phyloP scores from a whole-genome alignment of 2,113 vertebrate genomes.

The Antennarius striatus region DNA sequence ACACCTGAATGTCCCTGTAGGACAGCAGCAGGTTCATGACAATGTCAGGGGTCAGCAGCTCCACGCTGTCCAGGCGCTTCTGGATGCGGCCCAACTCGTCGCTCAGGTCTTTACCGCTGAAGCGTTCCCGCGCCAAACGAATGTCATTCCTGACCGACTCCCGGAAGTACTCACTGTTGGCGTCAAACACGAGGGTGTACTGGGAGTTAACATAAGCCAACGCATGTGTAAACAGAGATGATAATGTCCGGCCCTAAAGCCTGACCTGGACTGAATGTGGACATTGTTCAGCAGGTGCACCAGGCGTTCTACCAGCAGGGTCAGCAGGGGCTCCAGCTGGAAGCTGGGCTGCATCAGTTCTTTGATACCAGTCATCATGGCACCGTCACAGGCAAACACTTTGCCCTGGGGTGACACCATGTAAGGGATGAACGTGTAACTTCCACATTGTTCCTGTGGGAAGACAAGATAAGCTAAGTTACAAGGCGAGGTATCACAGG shows the following conservation, averaged over 20 bases:
- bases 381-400: slow-evolving; percentile 83
- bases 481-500: no score
- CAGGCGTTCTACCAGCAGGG: slow-evolving; percentile 81
- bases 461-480: not conserved
- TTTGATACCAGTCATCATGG: slow-evolving; percentile 77
- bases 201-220: not conserved
- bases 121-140: slow-evolving; percentile 84
- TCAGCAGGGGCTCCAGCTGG: slow-evolving; percentile 81
- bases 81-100: slow-evolving; percentile 85
- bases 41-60: slow-evolving; percentile 89
- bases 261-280: slow-evolving; percentile 84
- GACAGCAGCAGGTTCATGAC: slow-evolving; percentile 89
- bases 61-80: slow-evolving; percentile 88
- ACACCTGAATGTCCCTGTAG: slow-evolving; percentile 88
- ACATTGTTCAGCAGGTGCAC: slow-evolving; percentile 82
- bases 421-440: slow-evolving; percentile 90
- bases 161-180: slow-evolving; percentile 85
- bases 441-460: slow-evolving; percentile 83
- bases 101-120: slow-evolving; percentile 83
- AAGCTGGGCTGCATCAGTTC: slow-evolving; percentile 83
- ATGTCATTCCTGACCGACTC: slow-evolving; percentile 88
- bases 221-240: slow-evolving; percentile 8
- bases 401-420: slow-evolving; percentile 84
- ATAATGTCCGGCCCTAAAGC: not conserved
- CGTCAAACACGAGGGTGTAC: not conserved